Base-by-base conservation (phyloP, 2,888 invertebrate species). In the Neoaliturus tenellus region DNA sequence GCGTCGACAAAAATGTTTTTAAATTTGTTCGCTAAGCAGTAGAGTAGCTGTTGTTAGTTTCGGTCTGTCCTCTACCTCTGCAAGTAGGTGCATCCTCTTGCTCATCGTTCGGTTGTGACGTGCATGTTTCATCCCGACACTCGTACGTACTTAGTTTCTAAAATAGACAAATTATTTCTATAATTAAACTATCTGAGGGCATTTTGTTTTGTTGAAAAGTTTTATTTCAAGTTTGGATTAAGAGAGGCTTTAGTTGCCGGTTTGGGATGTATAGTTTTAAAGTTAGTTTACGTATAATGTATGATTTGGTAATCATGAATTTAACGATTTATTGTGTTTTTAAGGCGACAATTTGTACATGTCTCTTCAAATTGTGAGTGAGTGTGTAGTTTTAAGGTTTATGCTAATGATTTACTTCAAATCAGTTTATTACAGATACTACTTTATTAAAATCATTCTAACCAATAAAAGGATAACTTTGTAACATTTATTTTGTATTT, bases 261-360 rank as follows among this genome's bases (percentile, higher is more conserved):
- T 85, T 83, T 83, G 83, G 82, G 67, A 83, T 83, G 83, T 83
- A 83, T 84, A 82, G 80, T 82, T 83, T 25, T 85, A 85, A 44
- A 39, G 48, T 82, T 84, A 85, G 73, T 31, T 83, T 82, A 80
- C 67, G 78, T 62, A 83, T 82, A 85, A 78, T 84, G 80, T 85
- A 85, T 83, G 48, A 82, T 81, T 83, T 86, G 67, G 84, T 83
- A 83, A 62, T 62, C 31, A 83, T 81, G 81, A 81, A 83, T 83
- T 73, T 82, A 82, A 55, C 44, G 35, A 82, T 82, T 71, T 51
- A 73, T 82, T 82, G 48, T 80, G 85, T 86, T 81, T 85, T 86
- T 86, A 75, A 80, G 86, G 86, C 87, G 86, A 86, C 86, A 86
- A 86, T 87, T 87, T 87, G 86, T 87, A 87, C 87, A 87, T 87